Evolutionary conservation across 2,888 invertebrate genomes (phyloP).

Genomic region (Hypercompe scribonia): DNA sequence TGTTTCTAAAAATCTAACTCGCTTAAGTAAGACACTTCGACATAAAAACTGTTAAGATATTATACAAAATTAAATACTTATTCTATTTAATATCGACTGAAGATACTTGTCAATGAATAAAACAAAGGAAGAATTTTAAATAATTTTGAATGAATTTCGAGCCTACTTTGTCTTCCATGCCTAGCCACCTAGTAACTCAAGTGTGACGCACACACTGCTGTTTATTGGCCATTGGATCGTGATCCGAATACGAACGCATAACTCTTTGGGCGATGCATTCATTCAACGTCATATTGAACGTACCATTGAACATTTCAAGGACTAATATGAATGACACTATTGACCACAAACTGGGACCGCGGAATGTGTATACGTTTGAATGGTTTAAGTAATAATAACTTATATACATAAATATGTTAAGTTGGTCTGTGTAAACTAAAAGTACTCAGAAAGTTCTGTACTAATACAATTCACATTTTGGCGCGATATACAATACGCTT

Average conservation of each 20-base stretch:
- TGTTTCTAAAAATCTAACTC: too few relatives aligned
- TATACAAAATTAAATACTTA: too few relatives aligned
- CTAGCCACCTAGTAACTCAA: constrained; percentile 36
- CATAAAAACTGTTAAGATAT: too few relatives aligned
- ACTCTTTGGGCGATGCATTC: constrained; percentile 45
- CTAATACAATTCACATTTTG: too few relatives aligned
- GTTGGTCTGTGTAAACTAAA: too few relatives aligned
- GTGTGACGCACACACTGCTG: constrained; percentile 46
- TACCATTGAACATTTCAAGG: constrained; percentile 49
- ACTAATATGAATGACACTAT: constrained; percentile 32
- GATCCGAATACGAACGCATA: constrained; percentile 41
- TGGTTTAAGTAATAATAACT: background rate
- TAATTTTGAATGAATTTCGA: background rate
- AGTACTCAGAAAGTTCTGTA: too few relatives aligned
- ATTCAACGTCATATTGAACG: constrained; percentile 48
- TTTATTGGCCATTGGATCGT: constrained; percentile 39
- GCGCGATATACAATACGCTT: too few relatives aligned
- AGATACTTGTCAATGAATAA: background rate
- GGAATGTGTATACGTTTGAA: background rate
- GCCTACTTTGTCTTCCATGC: constrained; percentile 32
- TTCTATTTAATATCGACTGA: too few relatives aligned
- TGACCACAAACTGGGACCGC: constrained; percentile 25
- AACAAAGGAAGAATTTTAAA: too few relatives aligned
- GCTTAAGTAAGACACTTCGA: too few relatives aligned
- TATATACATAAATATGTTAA: too few relatives aligned